phyloP scores from a whole-genome alignment of 1,140 invertebrate species.

The Megalopta genalis region DNA sequence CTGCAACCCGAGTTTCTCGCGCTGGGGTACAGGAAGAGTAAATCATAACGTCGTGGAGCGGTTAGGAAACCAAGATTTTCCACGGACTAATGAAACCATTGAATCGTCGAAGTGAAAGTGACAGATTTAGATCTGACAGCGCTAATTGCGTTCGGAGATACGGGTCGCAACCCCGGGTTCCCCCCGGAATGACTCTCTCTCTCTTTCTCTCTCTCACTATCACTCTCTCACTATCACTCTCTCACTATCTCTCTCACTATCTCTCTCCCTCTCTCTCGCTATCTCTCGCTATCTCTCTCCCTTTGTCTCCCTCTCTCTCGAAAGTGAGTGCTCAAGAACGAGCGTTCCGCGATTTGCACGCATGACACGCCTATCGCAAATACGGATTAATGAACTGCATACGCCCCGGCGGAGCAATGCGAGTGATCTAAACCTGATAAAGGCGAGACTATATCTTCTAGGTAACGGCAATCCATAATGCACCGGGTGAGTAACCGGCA shows the following conservation, averaged over 20 bases:
- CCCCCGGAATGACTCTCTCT: neutral
- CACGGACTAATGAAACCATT: conserved; percentile 29
- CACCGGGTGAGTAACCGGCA: conserved; percentile 42
- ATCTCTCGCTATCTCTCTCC: too few species aligned
- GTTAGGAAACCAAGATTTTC: neutral
- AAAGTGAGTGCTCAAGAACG: conserved; percentile 61
- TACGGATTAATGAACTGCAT: conserved; percentile 70
- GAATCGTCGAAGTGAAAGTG: conserved; percentile 38
- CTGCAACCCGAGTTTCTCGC: neutral
- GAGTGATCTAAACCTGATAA: conserved; percentile 70
- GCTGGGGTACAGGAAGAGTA: neutral
- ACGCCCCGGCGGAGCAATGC: conserved; percentile 66
- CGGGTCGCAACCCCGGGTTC: neutral
- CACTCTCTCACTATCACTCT: too few species aligned
- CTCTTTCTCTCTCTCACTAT: too few species aligned
- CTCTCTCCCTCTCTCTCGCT: too few species aligned
- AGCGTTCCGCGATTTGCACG: conserved; percentile 36
- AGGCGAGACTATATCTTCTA: conserved; percentile 58
- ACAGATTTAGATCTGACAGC: conserved; percentile 48
- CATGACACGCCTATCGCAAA: conserved; percentile 61
- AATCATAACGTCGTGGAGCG: neutral
- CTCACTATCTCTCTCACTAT: too few species aligned
- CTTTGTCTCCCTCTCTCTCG: neutral
- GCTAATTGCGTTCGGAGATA: conserved; percentile 32
- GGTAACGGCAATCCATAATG: conserved; percentile 54